Percentiles rank a stretch among this genome's conserved stretches.
Evolutionary conservation across 2,888 invertebrate species (phyloP).

Genomic region (Philereme transversata): DNA sequence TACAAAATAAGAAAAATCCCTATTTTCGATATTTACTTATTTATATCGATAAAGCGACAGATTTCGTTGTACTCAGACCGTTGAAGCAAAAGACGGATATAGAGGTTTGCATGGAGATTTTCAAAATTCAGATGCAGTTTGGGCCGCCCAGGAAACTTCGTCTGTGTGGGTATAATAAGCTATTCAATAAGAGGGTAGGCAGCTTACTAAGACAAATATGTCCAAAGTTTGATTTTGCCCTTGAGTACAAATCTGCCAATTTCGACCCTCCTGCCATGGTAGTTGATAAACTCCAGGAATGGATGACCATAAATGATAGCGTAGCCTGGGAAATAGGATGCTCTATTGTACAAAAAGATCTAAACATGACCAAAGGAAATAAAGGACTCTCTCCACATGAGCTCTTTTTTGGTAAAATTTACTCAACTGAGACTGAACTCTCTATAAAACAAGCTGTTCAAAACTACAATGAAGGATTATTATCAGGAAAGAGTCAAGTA

Average conservation of each 20-base stretch:
- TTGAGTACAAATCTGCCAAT: constrained; percentile 12
- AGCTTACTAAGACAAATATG: constrained; percentile 18
- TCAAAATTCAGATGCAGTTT: constrained; percentile 26
- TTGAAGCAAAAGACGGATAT: constrained; percentile 18
- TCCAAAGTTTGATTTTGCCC: constrained; percentile 14
- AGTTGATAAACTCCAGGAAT: constrained; percentile 15
- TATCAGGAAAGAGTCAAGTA: background rate
- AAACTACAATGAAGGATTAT: background rate
- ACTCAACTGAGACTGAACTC: background rate
- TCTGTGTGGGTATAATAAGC: constrained; percentile 18
- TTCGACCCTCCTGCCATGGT: constrained; percentile 22
- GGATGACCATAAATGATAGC: constrained; percentile 13
- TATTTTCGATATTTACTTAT: constrained; percentile 24
- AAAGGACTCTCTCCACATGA: constrained; percentile 5
- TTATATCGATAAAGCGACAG: constrained; percentile 27
- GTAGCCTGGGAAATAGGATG: constrained; percentile 25
- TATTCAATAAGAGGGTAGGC: constrained; percentile 11
- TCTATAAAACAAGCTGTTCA: background rate
- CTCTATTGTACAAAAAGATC: constrained; percentile 24
- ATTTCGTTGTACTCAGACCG: constrained; percentile 27
- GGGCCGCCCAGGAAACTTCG: constrained; percentile 27
- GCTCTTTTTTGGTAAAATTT: constrained; percentile 12
- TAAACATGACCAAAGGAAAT: constrained; percentile 13
- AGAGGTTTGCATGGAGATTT: constrained; percentile 27
- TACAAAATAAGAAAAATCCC: background rate